phyloP scores from a whole-genome alignment of 2,113 vertebrate genomes.

The Micromys minutus region DNA sequence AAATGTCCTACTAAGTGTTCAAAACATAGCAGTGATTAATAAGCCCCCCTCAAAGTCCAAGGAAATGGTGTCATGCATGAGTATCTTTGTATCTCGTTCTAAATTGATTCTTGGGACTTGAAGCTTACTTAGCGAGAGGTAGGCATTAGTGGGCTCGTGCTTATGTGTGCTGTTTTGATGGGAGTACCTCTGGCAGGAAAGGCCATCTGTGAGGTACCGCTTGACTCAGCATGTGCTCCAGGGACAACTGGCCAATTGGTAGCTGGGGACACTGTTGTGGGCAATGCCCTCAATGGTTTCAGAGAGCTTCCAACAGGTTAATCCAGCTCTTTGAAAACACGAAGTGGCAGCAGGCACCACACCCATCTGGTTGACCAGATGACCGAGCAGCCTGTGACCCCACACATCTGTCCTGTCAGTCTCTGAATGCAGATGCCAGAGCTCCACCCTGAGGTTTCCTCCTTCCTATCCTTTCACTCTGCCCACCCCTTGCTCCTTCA shows the following conservation, averaged over 20 bases:
- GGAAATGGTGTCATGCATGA: constrained; percentile 6
- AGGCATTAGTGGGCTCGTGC: not conserved
- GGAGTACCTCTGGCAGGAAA: constrained; percentile 45
- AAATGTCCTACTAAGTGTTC: constrained; percentile 21
- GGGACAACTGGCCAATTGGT: not conserved
- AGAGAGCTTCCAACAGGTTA: not conserved
- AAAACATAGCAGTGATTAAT: constrained; percentile 11
- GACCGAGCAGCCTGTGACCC: not conserved
- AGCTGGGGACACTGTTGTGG: not conserved
- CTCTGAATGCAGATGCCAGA: not conserved
- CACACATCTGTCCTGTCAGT: not conserved
- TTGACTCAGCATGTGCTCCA: constrained; percentile 51
- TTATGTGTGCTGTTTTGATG: constrained; percentile 34
- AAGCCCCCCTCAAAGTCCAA: not conserved
- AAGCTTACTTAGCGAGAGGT: constrained; percentile 43
- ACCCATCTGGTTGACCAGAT: constrained; percentile 12
- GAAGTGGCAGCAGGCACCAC: constrained; percentile 43
- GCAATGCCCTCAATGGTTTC: not conserved
- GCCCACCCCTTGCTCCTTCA: not conserved
- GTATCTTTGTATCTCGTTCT: constrained; percentile 41
- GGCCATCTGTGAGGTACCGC: not conserved
- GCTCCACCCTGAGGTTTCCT: not conserved
- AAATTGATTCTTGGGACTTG: constrained; percentile 45
- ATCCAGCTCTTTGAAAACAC: constrained; percentile 7
- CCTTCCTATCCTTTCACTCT: not conserved